Evolutionary conservation across 2,113 vertebrate species (phyloP), one percentile per base, ranked within the genome.

Genomic region (Boulengeromyrus knoepffleri): DNA sequence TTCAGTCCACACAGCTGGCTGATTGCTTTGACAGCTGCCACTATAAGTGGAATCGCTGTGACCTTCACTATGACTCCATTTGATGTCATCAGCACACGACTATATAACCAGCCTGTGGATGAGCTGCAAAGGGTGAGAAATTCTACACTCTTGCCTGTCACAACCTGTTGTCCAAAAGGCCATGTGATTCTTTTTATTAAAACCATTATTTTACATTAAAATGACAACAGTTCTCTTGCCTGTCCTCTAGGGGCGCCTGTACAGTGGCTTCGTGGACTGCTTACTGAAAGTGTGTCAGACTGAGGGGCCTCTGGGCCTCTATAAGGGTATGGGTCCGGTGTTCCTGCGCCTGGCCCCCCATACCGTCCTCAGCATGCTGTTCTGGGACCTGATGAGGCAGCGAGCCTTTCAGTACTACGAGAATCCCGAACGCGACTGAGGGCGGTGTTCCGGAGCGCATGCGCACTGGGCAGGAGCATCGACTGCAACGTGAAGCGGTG

Each of bases 101-200:
- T 99, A 19, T 99, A 99, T 96, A 99, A 99, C 93, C 98, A 99
- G 93, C 98, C 98, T 0, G 98, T 99, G 94, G 96, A 98, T 0
- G 91, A 96, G 3, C 87, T 94, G 1, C 96, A 94, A 86, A 93
- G 91, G 94, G 98, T 99, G 93, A 95, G 96, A 2, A 52, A 31
- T 5, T 62, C 24, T n/a, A 24, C 31, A n/a, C 8, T 45, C 39
- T 52, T 36, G 50, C 19, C 36, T 39, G 31, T 86, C 47, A 86
- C 49, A 87, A 53, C 49, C 19, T 21, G 17, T 39, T 21, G 2
- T 5, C 47, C 15, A 52, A 45, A 49, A 24, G 4, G 9, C 17
- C 24, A 24, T 49, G 50, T 66, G 53, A n/a, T 62, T 88, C 24
- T 5, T 58, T 80, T 90, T 13, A 45, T 19, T 86, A 3, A 36